Percentiles rank a stretch among this genome's conserved stretches.
These are phyloP conservation scores for Lycopodina hypogea DNA, from an alignment of 37 sponge, comb jelly and placozoan genomes.

Conservation along the genomic window DNA sequence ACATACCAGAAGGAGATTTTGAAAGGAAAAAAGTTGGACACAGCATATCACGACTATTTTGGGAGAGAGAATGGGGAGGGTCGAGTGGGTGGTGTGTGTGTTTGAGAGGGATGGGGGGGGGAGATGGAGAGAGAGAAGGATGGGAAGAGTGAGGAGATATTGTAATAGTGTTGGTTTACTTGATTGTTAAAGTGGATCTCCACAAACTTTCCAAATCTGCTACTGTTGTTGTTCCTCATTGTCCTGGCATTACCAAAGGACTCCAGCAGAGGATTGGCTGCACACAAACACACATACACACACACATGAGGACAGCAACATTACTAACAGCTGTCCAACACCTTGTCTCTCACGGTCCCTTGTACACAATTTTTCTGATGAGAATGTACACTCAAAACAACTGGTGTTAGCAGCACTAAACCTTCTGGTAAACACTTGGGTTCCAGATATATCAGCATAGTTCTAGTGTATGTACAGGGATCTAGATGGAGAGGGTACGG, in stretches of 20 bases:
- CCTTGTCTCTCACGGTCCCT: too few species aligned
- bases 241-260: constrained; percentile 96
- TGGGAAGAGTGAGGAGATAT: background rate
- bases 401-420: too few species aligned
- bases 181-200: constrained; percentile 88
- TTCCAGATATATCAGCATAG: background rate
- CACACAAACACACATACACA: background rate
- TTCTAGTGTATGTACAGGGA: background rate
- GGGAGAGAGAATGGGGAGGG: background rate
- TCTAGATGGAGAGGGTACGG: constrained; percentile 1
- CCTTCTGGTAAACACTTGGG: too few species aligned
- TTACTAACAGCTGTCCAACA: background rate
- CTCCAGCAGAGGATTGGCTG: constrained; percentile 94
- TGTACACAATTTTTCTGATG: too few species aligned
- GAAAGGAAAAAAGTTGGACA: background rate
- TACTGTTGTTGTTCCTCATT: constrained; percentile 87
- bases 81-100: background rate
- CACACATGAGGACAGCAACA: background rate
- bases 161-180: constrained; percentile 25
- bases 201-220: constrained; percentile 93
- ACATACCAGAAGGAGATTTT: background rate
- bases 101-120: background rate
- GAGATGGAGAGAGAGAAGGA: constrained; percentile 3
- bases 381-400: too few species aligned
- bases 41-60: background rate